phyloP scores from a whole-genome alignment of 1,140 invertebrate genomes.

The Riptortus pedestris region DNA sequence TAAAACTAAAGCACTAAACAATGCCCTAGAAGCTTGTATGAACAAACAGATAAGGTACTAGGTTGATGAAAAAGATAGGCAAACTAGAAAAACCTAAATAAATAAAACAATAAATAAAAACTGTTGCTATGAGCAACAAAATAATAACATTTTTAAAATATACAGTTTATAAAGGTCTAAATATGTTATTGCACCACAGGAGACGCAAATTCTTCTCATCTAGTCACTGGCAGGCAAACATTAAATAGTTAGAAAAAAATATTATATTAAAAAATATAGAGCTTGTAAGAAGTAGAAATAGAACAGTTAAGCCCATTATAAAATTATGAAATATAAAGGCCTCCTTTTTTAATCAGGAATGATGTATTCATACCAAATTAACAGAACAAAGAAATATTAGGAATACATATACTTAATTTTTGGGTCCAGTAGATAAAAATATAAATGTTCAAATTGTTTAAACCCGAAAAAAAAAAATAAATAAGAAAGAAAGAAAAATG shows the following conservation, averaged over 20 bases:
- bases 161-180: neutral
- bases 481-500: no score
- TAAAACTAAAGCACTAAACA: slow-evolving; percentile 5
- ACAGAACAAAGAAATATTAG: no score
- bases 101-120: neutral
- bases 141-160: neutral
- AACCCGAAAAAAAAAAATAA: no score
- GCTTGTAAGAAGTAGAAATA: neutral
- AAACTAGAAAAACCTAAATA: neutral
- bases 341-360: neutral
- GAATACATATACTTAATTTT: no score
- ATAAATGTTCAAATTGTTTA: no score
- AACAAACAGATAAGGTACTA: neutral
- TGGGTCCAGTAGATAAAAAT: no score
- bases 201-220: neutral
- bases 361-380: neutral
- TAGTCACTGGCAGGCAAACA: neutral
- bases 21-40: slow-evolving; percentile 11
- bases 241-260: neutral
- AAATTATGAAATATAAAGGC: neutral
- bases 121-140: no score
- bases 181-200: slow-evolving; percentile 9
- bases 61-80: neutral
- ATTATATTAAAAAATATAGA: neutral
- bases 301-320: neutral